Percentiles rank a stretch among this genome's conserved stretches.
Conservation (phyloP, 1,140 invertebrate species). For the Rhagoletis zephyria region DNA sequence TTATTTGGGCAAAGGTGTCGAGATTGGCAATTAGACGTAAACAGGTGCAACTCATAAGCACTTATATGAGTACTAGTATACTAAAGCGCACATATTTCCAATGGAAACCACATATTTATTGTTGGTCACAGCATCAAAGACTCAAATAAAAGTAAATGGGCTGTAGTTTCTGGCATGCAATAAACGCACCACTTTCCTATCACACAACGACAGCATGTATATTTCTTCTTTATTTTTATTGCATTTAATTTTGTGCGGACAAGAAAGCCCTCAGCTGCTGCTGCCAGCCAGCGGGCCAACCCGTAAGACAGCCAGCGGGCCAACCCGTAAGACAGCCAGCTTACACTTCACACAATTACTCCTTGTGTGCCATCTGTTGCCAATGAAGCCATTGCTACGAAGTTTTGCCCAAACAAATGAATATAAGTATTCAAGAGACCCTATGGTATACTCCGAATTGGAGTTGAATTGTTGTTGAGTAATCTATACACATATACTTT, state of each 20-base stretch:
- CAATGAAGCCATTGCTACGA: conserved; percentile 31
- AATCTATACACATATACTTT: neutral
- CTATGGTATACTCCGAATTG: conserved; percentile 16
- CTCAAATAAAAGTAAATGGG: neutral
- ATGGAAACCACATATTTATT: neutral
- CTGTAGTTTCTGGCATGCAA: neutral
- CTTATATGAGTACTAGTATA: neutral
- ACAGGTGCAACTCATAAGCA: neutral
- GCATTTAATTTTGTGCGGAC: neutral
- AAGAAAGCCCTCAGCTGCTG: neutral
- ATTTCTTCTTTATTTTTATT: conserved; percentile 24
- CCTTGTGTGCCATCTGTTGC: conserved; percentile 39
- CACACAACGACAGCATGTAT: neutral
- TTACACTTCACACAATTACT: conserved; percentile 11
- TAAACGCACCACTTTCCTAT: neutral
- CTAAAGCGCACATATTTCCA: neutral
- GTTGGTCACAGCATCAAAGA: neutral
- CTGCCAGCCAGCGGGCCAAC: neutral
- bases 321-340: no score
- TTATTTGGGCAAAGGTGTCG: neutral
- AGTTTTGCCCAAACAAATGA: neutral
- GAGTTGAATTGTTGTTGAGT: neutral
- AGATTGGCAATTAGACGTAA: conserved; percentile 3
- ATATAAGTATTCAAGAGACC: conserved; percentile 27
- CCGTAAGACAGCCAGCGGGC: neutral